Evolutionary conservation across 2,113 vertebrate genomes (phyloP).

Genomic region (Chascanopsetta lugubris): DNA sequence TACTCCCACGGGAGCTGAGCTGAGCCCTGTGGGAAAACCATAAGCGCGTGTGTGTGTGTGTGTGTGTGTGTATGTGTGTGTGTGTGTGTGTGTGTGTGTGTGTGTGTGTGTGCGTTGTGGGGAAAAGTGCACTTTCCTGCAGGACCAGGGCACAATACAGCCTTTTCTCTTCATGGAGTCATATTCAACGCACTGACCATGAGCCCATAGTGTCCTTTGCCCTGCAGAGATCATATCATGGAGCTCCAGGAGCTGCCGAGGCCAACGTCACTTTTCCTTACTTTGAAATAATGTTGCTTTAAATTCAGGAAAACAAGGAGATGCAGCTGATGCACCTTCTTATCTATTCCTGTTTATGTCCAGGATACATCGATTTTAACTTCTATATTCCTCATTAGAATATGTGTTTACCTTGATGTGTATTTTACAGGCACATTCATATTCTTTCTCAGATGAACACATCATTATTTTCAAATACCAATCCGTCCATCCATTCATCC

Average conservation of each 20-base stretch:
- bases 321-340: slow-evolving; percentile 20
- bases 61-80: slow-evolving; percentile 51
- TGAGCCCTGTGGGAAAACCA: slow-evolving; percentile 79
- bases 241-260: neutral
- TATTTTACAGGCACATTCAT: too few relatives aligned
- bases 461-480: too few relatives aligned
- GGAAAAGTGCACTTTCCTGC: slow-evolving; percentile 65
- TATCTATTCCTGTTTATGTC: neutral
- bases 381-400: too few relatives aligned
- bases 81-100: too few relatives aligned
- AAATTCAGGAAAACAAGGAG: neutral
- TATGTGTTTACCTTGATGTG: too few relatives aligned
- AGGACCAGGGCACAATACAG: slow-evolving; percentile 64
- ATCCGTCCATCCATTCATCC: too few relatives aligned
- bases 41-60: slow-evolving; percentile 53
- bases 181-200: slow-evolving; percentile 55
- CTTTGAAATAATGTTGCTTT: neutral
- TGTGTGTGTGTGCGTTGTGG: slow-evolving; percentile 68
- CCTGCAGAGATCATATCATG: neutral
- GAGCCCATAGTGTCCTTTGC: slow-evolving; percentile 35
- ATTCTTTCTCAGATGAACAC: too few relatives aligned
- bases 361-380: neutral
- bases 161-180: slow-evolving; percentile 65
- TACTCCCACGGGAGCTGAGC: slow-evolving; percentile 75
- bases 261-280: neutral